phyloP scores from a whole-genome alignment of 2,888 invertebrate species.

The Lepeophtheirus nordmannii region DNA sequence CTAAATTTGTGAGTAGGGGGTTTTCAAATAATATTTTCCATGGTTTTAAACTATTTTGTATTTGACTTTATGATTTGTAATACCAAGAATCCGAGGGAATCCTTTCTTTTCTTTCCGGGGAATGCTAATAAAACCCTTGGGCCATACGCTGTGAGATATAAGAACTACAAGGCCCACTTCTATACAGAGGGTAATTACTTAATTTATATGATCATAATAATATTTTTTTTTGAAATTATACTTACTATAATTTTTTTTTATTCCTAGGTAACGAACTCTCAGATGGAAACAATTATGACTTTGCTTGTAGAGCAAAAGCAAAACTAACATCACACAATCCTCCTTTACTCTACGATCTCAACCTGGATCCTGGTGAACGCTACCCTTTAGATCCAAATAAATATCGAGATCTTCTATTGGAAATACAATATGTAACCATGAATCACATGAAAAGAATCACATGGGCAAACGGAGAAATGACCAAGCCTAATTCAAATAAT shows the following conservation, averaged over 20 bases:
- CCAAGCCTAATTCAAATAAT: too few relatives aligned
- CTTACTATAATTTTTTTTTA: too few relatives aligned
- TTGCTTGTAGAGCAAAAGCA: slow-evolving; percentile 25
- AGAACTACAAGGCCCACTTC: slow-evolving; percentile 28
- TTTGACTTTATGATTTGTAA: background rate
- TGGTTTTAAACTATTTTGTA: background rate
- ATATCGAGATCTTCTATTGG: too few relatives aligned
- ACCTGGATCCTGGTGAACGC: slow-evolving; percentile 28
- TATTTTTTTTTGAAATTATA: too few relatives aligned
- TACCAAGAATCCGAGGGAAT: slow-evolving; percentile 25
- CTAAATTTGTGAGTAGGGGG: too few relatives aligned
- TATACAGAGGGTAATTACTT: slow-evolving; percentile 27
- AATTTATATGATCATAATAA: background rate
- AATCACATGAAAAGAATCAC: too few relatives aligned
- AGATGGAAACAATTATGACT: slow-evolving; percentile 27
- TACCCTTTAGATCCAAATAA: slow-evolving; percentile 11
- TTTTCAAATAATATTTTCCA: background rate
- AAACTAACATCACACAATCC: slow-evolving; percentile 26
- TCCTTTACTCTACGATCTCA: slow-evolving; percentile 29
- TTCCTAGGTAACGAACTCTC: slow-evolving; percentile 22
- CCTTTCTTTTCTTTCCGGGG: slow-evolving; percentile 26
- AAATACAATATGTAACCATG: too few relatives aligned
- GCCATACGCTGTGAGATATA: slow-evolving; percentile 26
- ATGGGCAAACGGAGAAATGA: too few relatives aligned
- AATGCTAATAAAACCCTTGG: slow-evolving; percentile 18